Conservation (phyloP, 2,113 vertebrate species). For the Centrocercus urophasianus region DNA sequence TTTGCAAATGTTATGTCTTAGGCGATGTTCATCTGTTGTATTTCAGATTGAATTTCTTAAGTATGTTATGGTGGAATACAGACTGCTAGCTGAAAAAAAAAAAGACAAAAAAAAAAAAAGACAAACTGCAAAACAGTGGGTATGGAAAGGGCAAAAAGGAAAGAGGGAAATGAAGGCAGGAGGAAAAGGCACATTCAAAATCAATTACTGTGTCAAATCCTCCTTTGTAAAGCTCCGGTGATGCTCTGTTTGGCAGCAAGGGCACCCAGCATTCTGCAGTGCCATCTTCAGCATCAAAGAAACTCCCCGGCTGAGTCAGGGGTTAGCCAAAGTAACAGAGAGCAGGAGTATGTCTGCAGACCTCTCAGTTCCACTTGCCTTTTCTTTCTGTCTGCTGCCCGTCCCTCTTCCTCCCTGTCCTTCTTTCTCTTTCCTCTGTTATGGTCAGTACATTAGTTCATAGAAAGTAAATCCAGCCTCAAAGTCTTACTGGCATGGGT, state of each 20-base stretch:
- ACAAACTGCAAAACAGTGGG: not conserved
- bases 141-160: not conserved
- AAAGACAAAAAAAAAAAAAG: no score
- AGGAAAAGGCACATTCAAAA: not conserved
- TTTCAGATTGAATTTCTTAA: not conserved
- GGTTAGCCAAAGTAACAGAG: conserved; percentile 71
- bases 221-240: conserved; percentile 16
- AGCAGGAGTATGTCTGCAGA: conserved; percentile 23
- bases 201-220: not conserved
- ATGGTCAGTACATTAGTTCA: conserved; percentile 72
- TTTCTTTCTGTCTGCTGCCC: not conserved
- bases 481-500: conserved; percentile 76
- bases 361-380: not conserved
- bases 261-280: not conserved
- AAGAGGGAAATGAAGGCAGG: not conserved
- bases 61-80: not conserved
- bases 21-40: not conserved
- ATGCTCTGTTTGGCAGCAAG: not conserved
- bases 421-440: conserved; percentile 60
- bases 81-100: not conserved
- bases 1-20: not conserved
- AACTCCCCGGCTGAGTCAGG: conserved; percentile 64
- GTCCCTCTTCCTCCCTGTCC: not conserved
- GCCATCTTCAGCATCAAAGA: not conserved
- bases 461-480: conserved; percentile 67